These are phyloP conservation scores for Camptogramma bilineatum DNA, from an alignment of 2,888 invertebrate species.

Conservation along the genomic window DNA sequence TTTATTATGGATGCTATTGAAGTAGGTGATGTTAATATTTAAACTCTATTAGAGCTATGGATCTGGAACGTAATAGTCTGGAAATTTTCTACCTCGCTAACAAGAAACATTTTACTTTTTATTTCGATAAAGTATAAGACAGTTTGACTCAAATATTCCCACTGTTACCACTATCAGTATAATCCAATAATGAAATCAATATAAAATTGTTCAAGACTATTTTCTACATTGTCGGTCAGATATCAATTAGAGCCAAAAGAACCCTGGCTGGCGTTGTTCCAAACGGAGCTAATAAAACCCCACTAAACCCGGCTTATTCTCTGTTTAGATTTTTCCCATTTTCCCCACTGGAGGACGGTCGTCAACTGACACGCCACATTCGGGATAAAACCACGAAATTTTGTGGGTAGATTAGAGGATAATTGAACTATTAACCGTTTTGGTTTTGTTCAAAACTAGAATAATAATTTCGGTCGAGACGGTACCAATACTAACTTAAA, in stretches of 20 bases:
- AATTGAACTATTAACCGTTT: constrained; percentile 48
- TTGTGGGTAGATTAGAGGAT: constrained; percentile 49
- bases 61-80: neutral
- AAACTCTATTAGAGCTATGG: neutral
- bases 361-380: constrained; percentile 60
- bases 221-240: constrained; percentile 68
- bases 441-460: constrained; percentile 26
- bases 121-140: neutral
- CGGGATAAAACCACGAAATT: constrained; percentile 59
- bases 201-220: constrained; percentile 53
- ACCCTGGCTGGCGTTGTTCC: constrained; percentile 68
- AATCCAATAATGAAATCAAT: constrained; percentile 22
- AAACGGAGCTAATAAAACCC: constrained; percentile 77
- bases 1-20: constrained; percentile 10
- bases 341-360: constrained; percentile 48
- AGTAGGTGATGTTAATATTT: neutral
- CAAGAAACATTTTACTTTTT: neutral
- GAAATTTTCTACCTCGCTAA: neutral
- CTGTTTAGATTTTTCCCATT: constrained; percentile 74
- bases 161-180: neutral
- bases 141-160: neutral
- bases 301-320: constrained; percentile 74
- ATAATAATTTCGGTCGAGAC: neutral
- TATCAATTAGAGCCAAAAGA: constrained; percentile 78
- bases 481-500: neutral